Conservation (phyloP, 2,888 invertebrate genomes). For the Pollenia angustigena region DNA sequence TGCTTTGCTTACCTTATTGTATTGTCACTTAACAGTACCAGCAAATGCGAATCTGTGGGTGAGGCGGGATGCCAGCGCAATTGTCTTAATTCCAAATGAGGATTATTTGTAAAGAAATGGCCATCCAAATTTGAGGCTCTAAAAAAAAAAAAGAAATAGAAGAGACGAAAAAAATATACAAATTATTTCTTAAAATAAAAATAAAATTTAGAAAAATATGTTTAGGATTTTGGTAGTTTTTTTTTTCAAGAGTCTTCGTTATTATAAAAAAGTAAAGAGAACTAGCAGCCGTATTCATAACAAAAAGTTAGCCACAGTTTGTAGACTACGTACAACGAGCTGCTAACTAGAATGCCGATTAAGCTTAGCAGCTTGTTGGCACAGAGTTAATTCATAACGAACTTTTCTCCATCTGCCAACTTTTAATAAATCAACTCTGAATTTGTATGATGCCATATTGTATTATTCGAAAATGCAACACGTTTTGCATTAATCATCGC, state of each 20-base stretch:
- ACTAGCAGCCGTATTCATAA: no score
- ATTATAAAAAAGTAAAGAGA: no score
- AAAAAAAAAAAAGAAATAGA: slow-evolving; percentile 47
- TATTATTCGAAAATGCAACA: no score
- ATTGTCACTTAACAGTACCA: slow-evolving; percentile 94
- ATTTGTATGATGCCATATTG: no score
- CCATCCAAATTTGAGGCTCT: slow-evolving; percentile 87
- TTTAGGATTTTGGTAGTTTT: slow-evolving; percentile 23
- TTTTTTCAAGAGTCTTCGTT: neutral
- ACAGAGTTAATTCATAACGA: no score
- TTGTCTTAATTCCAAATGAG: slow-evolving; percentile 89
- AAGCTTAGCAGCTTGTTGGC: no score
- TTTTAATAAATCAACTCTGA: no score
- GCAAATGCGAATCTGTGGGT: slow-evolving; percentile 89
- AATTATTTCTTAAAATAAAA: slow-evolving; percentile 27
- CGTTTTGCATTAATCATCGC: no score
- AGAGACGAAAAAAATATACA: slow-evolving; percentile 30
- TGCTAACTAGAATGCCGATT: no score
- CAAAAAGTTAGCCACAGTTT: no score
- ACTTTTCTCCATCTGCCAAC: no score
- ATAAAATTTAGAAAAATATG: slow-evolving; percentile 44
- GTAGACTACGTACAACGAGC: no score
- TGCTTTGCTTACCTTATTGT: slow-evolving; percentile 88
- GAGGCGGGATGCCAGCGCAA: slow-evolving; percentile 95
- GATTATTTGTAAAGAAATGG: slow-evolving; percentile 88